These are phyloP conservation scores for Polyommatus iphigenia DNA, from an alignment of 2,888 invertebrate species.

Conservation along the genomic window DNA sequence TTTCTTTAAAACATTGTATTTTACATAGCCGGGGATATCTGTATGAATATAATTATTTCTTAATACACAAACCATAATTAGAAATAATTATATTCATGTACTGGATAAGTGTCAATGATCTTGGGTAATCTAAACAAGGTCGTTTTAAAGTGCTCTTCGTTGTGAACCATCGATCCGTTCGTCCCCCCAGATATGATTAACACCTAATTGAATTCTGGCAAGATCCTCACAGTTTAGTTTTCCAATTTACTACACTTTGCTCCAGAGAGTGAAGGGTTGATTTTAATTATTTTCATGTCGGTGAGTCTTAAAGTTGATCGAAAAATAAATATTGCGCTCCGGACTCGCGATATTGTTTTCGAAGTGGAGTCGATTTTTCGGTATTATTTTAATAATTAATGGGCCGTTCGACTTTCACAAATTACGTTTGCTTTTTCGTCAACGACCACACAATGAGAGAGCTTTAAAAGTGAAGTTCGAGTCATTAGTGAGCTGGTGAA, in stretches of 20 bases:
- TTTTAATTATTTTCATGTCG: slow-evolving; percentile 73
- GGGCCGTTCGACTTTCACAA: background rate
- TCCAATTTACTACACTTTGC: slow-evolving; percentile 77
- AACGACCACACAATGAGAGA: background rate
- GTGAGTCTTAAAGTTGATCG: slow-evolving; percentile 57
- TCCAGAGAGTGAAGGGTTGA: slow-evolving; percentile 72
- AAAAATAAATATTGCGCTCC: slow-evolving; percentile 60
- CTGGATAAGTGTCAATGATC: background rate
- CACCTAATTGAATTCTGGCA: slow-evolving; percentile 77
- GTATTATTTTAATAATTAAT: background rate
- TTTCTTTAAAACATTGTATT: no score
- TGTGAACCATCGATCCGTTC: slow-evolving; percentile 67
- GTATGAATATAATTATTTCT: no score
- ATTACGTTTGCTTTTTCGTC: slow-evolving; percentile 9
- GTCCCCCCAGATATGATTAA: slow-evolving; percentile 80
- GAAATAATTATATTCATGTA: background rate
- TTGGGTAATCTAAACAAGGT: background rate
- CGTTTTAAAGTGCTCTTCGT: slow-evolving; percentile 55
- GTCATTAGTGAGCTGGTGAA: background rate
- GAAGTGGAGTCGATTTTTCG: background rate
- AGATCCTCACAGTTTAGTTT: slow-evolving; percentile 78
- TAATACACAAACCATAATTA: no score
- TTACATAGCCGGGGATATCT: no score
- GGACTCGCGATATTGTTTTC: background rate
- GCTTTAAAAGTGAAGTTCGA: slow-evolving; percentile 1